These are phyloP conservation scores for Urocolius indicus DNA, from an alignment of 2,113 vertebrate genomes.

Conservation along the genomic window DNA sequence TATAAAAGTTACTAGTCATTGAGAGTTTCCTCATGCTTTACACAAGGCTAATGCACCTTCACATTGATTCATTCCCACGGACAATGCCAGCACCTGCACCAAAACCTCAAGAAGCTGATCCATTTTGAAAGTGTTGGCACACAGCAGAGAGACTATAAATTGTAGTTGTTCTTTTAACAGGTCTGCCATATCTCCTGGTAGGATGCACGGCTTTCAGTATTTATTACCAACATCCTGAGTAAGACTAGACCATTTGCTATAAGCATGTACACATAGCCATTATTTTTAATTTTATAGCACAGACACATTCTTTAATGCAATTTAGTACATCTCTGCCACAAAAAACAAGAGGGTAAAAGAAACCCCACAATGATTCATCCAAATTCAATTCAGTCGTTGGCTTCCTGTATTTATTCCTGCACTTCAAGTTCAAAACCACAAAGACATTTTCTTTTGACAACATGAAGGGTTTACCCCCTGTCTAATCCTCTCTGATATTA, in stretches of 20 bases:
- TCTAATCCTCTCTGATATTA: background rate
- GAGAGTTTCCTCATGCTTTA: background rate
- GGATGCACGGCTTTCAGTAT: background rate
- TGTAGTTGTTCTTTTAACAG: rapidly evolving
- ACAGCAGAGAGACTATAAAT: background rate
- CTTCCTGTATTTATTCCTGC: background rate
- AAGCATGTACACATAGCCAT: background rate
- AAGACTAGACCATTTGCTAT: background rate
- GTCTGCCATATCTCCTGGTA: background rate
- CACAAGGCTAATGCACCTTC: background rate
- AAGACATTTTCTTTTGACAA: background rate
- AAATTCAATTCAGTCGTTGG: background rate
- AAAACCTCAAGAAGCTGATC: background rate
- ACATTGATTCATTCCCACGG: background rate
- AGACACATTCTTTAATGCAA: background rate
- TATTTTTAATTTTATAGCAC: background rate
- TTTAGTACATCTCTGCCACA: background rate
- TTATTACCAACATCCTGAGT: background rate
- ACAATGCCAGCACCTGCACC: background rate
- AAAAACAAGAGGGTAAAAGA: background rate
- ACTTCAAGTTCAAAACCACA: background rate
- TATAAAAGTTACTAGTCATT: background rate
- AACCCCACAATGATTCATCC: background rate
- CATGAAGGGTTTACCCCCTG: background rate
- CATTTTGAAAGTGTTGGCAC: background rate